Conservation (phyloP, 2,888 invertebrate genomes). For the Cepaea hortensis region DNA sequence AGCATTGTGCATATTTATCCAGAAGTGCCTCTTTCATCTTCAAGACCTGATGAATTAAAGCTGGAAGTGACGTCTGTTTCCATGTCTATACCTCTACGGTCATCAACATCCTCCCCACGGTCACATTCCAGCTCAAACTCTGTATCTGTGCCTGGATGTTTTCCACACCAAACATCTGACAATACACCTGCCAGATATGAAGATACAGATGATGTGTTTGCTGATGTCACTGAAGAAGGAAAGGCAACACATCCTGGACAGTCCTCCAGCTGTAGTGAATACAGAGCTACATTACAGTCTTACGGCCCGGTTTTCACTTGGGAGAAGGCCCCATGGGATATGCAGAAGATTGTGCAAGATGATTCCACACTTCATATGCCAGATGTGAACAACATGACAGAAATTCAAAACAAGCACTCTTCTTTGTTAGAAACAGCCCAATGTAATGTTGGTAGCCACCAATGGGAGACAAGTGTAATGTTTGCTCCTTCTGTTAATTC, state of each 20-base stretch:
- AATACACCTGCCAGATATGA: neutral
- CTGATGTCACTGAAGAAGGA: neutral
- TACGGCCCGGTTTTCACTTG: constrained; percentile 36
- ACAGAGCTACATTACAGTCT: neutral
- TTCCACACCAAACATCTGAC: neutral
- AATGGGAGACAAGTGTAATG: neutral
- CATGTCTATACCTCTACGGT: neutral
- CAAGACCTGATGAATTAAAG: neutral
- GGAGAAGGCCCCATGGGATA: constrained; percentile 34
- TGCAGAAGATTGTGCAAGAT: neutral
- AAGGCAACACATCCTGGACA: neutral
- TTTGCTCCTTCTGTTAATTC: neutral
- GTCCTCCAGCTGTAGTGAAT: neutral
- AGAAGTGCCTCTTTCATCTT: neutral
- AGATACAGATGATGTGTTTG: constrained; percentile 26
- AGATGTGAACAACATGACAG: neutral
- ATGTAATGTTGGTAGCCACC: neutral
- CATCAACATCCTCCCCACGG: constrained; percentile 10
- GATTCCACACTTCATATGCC: neutral
- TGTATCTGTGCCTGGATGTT: neutral
- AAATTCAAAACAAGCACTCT: neutral
- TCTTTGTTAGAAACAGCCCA: neutral
- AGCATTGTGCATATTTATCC: neutral
- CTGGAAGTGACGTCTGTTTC: constrained; percentile 28
- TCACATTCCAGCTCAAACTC: neutral